These are phyloP conservation scores for Steinernema feltiae DNA, from an alignment of 1,140 invertebrate genomes.

Conservation along the genomic window DNA sequence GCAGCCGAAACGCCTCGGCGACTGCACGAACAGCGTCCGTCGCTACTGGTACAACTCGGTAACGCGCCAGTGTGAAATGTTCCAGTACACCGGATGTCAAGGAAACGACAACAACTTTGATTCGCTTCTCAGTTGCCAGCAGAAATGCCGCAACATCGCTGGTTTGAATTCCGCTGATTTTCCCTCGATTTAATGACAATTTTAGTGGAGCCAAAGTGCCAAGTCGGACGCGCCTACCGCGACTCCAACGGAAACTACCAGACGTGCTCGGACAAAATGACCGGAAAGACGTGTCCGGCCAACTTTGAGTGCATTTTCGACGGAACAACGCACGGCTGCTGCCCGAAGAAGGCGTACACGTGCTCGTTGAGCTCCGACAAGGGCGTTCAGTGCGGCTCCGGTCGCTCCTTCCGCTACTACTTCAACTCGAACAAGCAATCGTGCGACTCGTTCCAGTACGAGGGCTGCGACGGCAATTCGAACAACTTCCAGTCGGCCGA, in stretches of 20 bases:
- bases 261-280: constrained; percentile 36
- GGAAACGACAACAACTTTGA: constrained; percentile 56
- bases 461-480: constrained; percentile 38
- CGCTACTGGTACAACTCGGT: constrained; percentile 55
- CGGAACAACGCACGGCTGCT: constrained; percentile 34
- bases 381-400: constrained; percentile 33
- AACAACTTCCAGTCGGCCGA: constrained; percentile 35
- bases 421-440: constrained; percentile 27
- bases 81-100: constrained; percentile 53
- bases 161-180: constrained; percentile 23
- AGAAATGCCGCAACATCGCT: constrained; percentile 52
- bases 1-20: constrained; percentile 54
- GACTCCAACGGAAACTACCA: constrained; percentile 50
- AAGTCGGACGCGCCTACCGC: constrained; percentile 47
- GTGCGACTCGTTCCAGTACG: constrained; percentile 37
- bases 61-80: constrained; percentile 50
- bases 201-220: constrained; percentile 55
- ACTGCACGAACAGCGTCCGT: constrained; percentile 50
- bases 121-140: constrained; percentile 48
- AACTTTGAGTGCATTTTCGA: constrained; percentile 38
- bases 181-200: not conserved
- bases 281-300: constrained; percentile 23
- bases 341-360: constrained; percentile 36
- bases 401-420: constrained; percentile 40
- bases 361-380: constrained; percentile 32